A percentile compares a stretch with the other conserved stretches of the same genome.
phyloP scores from a whole-genome alignment of 2,888 invertebrate genomes.

The Agrochola lota region DNA sequence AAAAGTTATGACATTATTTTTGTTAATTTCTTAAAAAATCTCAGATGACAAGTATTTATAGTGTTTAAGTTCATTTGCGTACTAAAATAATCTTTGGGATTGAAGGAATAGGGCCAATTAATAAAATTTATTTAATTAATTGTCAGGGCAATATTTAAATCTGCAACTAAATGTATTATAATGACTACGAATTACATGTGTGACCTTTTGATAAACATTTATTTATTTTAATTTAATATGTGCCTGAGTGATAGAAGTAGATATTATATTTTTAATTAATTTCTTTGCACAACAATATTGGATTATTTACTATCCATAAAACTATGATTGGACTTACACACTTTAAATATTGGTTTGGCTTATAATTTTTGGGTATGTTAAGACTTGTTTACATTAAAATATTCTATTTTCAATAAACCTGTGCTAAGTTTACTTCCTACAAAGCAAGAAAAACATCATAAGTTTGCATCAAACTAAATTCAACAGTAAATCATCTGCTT shows the following conservation, averaged over 20 bases:
- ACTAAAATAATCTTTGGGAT: neutral
- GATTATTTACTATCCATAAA: neutral
- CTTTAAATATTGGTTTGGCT: neutral
- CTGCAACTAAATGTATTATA: neutral
- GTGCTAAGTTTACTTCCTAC: neutral
- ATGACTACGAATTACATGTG: constrained; percentile 12
- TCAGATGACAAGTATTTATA: neutral
- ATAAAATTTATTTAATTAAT: neutral
- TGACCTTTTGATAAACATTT: constrained; percentile 22
- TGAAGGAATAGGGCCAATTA: neutral
- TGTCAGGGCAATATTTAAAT: neutral
- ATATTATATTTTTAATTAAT: neutral
- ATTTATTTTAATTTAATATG: neutral
- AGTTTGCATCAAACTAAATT: neutral
- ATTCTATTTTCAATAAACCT: neutral
- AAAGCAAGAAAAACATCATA: neutral
- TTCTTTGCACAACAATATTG: neutral
- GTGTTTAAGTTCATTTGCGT: neutral
- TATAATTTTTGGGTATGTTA: neutral
- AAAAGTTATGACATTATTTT: neutral
- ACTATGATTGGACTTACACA: neutral
- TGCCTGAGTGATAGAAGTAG: neutral
- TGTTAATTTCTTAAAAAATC: neutral
- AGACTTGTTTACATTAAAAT: neutral
- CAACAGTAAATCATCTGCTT: neutral